phyloP scores from a whole-genome alignment of 2,888 invertebrate species.

The Tromatobia lineatoria region DNA sequence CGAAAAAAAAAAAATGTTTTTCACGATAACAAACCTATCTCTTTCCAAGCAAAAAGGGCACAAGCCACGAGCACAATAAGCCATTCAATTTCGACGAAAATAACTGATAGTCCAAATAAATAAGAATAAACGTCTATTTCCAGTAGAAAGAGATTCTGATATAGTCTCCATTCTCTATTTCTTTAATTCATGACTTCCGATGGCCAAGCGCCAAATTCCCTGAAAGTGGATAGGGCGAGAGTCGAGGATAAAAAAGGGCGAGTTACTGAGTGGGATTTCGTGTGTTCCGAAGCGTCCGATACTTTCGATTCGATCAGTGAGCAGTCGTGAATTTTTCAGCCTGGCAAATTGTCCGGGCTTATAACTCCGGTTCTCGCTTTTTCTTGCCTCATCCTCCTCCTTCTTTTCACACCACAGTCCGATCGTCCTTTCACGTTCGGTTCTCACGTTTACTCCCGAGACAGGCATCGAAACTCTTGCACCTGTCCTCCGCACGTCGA shows the following conservation, averaged over 20 bases:
- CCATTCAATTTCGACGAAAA: too few species aligned
- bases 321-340: constrained; percentile 61
- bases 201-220: constrained; percentile 21
- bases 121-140: background rate
- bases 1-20: too few species aligned
- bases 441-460: constrained; percentile 56
- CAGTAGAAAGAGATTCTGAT: background rate
- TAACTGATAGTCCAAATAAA: background rate
- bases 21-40: too few species aligned
- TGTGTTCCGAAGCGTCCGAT: constrained; percentile 27
- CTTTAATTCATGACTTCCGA: constrained; percentile 35
- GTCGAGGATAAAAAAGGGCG: constrained; percentile 26
- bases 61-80: too few species aligned
- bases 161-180: constrained; percentile 20
- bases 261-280: background rate
- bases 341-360: constrained; percentile 64
- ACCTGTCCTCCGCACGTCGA: constrained; percentile 63
- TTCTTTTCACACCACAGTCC: constrained; percentile 16
- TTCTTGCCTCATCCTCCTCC: constrained; percentile 16
- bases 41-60: too few species aligned
- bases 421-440: constrained; percentile 41
- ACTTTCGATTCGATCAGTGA: constrained; percentile 41
- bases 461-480: constrained; percentile 48
- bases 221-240: constrained; percentile 18
- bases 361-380: constrained; percentile 44